phyloP scores from a whole-genome alignment of 1,140 invertebrate species.

The Chironomus striatipennis region DNA sequence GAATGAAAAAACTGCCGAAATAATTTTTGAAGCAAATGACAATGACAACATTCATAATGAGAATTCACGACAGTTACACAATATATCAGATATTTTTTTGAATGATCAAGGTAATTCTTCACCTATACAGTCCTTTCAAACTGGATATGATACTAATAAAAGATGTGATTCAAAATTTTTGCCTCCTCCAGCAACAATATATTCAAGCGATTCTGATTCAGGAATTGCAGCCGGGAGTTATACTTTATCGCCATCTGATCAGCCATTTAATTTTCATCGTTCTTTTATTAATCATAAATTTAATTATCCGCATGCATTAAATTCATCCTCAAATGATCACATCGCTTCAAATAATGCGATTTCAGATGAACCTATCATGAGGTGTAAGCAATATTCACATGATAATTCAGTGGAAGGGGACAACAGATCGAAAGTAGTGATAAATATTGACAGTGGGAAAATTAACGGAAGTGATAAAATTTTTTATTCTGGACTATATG shows the following conservation, averaged over 20 bases:
- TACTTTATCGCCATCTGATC: constrained; percentile 56
- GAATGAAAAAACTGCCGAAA: not conserved
- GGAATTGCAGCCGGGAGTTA: constrained; percentile 69
- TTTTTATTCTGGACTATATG: constrained; percentile 74
- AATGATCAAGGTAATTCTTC: not conserved
- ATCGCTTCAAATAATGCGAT: not conserved
- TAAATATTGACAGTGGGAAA: not conserved
- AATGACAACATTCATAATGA: not conserved
- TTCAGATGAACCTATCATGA: not conserved
- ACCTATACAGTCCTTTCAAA: not conserved
- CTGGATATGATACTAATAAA: not conserved
- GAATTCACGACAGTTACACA: not conserved
- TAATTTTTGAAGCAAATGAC: not conserved
- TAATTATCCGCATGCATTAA: not conserved
- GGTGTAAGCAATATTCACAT: not conserved
- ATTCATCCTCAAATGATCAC: not conserved
- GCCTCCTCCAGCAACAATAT: constrained; percentile 25
- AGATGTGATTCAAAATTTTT: constrained; percentile 19
- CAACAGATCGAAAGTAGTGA: not conserved
- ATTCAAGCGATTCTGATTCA: constrained; percentile 59
- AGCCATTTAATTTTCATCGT: constrained; percentile 28
- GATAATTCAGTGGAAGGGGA: constrained; percentile 27
- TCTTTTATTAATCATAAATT: constrained; percentile 18
- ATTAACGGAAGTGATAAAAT: constrained; percentile 34
- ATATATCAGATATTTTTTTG: not conserved